These are phyloP conservation scores for Trachymyrmex cornetzi DNA, from an alignment of 1,140 invertebrate species.

Conservation along the genomic window DNA sequence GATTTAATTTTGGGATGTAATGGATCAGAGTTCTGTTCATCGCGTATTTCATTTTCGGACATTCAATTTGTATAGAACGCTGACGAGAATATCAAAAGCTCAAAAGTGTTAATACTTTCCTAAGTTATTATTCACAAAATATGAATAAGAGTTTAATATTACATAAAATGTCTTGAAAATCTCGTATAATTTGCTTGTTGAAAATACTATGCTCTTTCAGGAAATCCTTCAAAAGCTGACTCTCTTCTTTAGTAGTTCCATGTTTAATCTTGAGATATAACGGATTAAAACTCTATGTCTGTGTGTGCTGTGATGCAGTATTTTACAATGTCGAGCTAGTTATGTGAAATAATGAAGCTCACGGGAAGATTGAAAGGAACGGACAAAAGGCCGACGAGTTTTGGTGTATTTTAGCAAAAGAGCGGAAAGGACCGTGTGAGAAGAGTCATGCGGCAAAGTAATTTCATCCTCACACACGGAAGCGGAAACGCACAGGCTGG, in stretches of 20 bases:
- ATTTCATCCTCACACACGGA: constrained; percentile 29
- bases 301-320: neutral
- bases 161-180: neutral
- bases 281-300: constrained; percentile 8
- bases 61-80: neutral
- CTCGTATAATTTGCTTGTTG: neutral
- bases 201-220: neutral
- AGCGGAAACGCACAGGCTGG: neutral
- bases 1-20: constrained; percentile 37
- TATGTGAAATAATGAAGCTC: neutral
- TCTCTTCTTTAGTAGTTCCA: neutral
- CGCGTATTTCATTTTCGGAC: neutral
- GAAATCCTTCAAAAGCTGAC: neutral
- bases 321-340: constrained; percentile 7
- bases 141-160: neutral
- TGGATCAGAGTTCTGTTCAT: constrained; percentile 22
- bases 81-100: constrained; percentile 14
- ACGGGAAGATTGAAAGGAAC: neutral
- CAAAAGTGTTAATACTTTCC: constrained; percentile 11
- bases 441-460: constrained; percentile 42
- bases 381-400: constrained; percentile 9
- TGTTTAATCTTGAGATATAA: constrained; percentile 47
- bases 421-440: neutral
- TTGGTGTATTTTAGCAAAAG: constrained; percentile 45
- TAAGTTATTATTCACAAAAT: constrained; percentile 38